Conservation (phyloP, 2,888 invertebrate genomes). For the Homarus gammarus region DNA sequence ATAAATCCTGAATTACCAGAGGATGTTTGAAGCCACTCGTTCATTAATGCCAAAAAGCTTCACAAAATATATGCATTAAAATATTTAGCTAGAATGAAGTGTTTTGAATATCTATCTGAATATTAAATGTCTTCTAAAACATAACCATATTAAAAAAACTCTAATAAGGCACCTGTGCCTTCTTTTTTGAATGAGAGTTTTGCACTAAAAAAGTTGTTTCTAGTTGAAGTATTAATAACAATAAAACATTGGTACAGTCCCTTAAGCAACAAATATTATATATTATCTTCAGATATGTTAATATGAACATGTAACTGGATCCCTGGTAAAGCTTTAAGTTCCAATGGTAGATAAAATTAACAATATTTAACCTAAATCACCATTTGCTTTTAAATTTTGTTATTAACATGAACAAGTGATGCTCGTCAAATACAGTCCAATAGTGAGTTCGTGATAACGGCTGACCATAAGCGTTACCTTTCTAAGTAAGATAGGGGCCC, state of each 20-base stretch:
- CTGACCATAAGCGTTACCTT: neutral
- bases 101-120: neutral
- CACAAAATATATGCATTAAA: too few relatives aligned
- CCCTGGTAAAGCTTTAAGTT: neutral
- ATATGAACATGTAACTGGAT: neutral
- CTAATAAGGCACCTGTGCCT: neutral
- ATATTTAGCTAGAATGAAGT: too few relatives aligned
- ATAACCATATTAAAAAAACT: neutral
- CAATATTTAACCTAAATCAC: neutral
- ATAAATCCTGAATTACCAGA: neutral
- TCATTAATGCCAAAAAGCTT: neutral
- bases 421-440: neutral
- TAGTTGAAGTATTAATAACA: neutral
- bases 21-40: neutral
- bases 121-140: neutral
- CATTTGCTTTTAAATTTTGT: neutral
- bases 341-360: neutral
- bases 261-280: too few relatives aligned
- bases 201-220: neutral
- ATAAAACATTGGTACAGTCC: neutral
- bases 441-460: neutral
- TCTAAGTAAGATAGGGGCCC: constrained; percentile 8
- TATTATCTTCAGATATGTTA: neutral
- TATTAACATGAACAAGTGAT: neutral
- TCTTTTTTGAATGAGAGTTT: neutral